Conservation (phyloP, 2,113 vertebrate genomes). For the Hylia prasina region DNA sequence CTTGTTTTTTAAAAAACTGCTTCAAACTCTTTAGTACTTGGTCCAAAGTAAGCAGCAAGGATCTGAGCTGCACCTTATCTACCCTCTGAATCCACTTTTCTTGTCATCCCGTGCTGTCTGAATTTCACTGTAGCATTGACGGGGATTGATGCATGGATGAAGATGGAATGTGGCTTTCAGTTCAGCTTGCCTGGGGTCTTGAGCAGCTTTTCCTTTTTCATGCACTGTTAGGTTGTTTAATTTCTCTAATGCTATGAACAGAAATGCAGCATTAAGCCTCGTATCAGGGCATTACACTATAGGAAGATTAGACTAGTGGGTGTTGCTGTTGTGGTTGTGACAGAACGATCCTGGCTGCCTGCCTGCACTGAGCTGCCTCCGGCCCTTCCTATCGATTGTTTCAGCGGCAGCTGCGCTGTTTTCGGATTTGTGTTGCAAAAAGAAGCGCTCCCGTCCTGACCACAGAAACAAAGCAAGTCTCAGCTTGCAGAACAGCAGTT, state of each 20-base stretch:
- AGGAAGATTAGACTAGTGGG: background rate
- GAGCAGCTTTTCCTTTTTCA: background rate
- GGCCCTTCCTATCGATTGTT: background rate
- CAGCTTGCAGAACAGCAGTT: background rate
- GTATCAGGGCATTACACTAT: background rate
- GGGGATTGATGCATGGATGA: background rate
- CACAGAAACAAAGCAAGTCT: accelerated
- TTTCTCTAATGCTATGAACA: background rate
- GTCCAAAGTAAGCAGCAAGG: background rate
- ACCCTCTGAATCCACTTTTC: background rate
- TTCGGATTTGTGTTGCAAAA: background rate
- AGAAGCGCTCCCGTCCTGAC: background rate
- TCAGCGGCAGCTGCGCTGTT: background rate
- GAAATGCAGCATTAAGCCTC: background rate
- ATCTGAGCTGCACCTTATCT: background rate
- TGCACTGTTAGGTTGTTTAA: background rate
- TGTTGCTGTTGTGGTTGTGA: background rate
- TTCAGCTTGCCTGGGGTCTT: background rate
- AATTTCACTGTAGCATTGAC: background rate
- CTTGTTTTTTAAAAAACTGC: background rate
- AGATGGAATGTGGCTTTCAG: background rate
- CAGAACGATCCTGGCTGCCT: background rate
- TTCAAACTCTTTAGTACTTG: background rate
- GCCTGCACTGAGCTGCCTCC: background rate
- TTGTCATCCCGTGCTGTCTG: background rate